Base-by-base conservation (phyloP, 2,888 invertebrate species). In the Mesorhabditis spiculigera region DNA sequence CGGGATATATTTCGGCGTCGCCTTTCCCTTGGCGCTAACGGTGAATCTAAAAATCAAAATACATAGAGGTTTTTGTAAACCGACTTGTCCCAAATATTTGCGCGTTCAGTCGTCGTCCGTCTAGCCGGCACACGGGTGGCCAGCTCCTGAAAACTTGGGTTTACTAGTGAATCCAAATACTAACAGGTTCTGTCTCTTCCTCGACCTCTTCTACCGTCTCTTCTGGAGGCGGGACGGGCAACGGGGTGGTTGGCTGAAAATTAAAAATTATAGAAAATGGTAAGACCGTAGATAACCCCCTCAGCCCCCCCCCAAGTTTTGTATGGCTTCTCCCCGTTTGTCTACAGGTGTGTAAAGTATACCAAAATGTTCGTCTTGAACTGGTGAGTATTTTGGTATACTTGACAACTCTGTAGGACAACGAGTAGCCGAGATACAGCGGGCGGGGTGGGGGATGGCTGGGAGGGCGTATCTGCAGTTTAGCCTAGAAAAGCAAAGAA, bases 1-100 rank as follows among this genome's bases (percentile, higher is more conserved):
- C 63, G 84, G 84, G 68, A 84, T 80, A 68, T 80, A 80, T 70
- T 81, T 82, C 58, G 80, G 78, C 16, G 79, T 81, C 45, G 79
- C 75, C 71, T 78, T 78, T 44, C 73, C 78, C 68, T 78, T 81
- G 65, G 75, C 73, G 67, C 78, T 79, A 16, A 81, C 73, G n/a
- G 81, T 81, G 74, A 81, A 81, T 41, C 81, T 79, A 66, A 28
- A 73, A 66, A 10, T 4, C 28, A 28, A 28, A 28, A 28, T 28
- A 28, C 28, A 28, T 28, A 28, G 28, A 28, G 28, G 28, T 28
- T 28, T 28, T 28, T 28, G n/a, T 63, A 6, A 16, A 69, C 73
- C 66, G 68, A 78, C 78, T 78, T 78, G 72, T 81, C 81, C 81
- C 81, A 81, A 70, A 81, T 81, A 67, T 81, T 81, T 10, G 77